phyloP scores from a whole-genome alignment of 2,113 vertebrate genomes.

The Rhinogobius similis region DNA sequence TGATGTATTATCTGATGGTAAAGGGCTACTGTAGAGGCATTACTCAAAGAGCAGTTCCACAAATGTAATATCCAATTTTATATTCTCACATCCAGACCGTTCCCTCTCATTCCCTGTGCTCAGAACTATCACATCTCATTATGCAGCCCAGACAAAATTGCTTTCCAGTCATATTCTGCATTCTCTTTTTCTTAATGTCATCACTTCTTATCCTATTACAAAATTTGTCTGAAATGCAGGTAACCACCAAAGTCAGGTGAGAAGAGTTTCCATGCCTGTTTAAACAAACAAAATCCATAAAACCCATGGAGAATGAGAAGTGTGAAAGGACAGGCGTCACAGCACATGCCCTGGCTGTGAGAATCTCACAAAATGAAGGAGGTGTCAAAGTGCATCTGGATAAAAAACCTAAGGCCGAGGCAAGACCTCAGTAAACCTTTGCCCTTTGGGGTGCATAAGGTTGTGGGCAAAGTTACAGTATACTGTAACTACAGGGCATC shows the following conservation, averaged over 20 bases:
- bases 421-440: conserved; percentile 18
- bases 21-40: conserved; percentile 37
- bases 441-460: too few species aligned
- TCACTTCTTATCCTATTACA: conserved; percentile 23
- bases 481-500: background rate
- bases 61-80: conserved; percentile 59
- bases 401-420: conserved; percentile 40
- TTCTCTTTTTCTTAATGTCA: conserved; percentile 24
- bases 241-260: background rate
- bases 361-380: conserved; percentile 42
- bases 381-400: conserved; percentile 39
- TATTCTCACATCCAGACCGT: conserved; percentile 46
- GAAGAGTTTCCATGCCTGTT: conserved; percentile 12
- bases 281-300: conserved; percentile 19
- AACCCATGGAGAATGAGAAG: conserved; percentile 29
- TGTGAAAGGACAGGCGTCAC: conserved; percentile 4
- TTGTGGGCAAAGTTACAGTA: too few species aligned
- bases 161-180: conserved; percentile 40
- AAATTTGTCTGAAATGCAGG: conserved; percentile 25
- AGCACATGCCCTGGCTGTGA: conserved; percentile 21
- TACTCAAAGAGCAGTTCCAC: conserved; percentile 51
- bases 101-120: conserved; percentile 55
- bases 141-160: conserved; percentile 49
- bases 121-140: conserved; percentile 67
- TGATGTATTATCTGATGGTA: conserved; percentile 57